Base-by-base conservation (phyloP, 2,888 invertebrate genomes). In the Carterocephalus palaemon region DNA sequence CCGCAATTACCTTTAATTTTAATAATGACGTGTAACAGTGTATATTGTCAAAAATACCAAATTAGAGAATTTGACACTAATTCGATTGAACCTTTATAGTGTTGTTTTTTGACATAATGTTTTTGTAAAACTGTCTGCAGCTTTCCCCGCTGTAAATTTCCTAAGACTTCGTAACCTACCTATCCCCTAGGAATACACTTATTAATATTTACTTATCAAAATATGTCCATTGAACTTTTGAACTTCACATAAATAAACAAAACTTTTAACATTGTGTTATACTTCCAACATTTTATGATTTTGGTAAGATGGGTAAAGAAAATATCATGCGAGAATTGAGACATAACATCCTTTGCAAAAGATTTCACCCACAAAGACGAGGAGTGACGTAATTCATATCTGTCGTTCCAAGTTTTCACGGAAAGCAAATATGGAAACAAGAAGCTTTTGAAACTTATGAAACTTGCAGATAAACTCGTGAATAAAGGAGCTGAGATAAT, bases 351-450 rank as follows among this genome's bases (percentile, higher is more conserved):
- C 17, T 37, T 26, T 37, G 37, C 24, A 26, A 37, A 26, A 26
- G 26, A 37, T 24, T 17, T 16, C 37, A 26, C 10, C 9, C 23
- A 26, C 37, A 26, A 36, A 23, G 23, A 36, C 36, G 12, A 26
- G 24, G 10, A 26, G 12, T 36, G 23, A 6, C 36, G 15, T 36
- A 24, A 36, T 24, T 36, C 13, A 36, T 24, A 24, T 34, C 22
- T 15, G 34, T 8, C 12, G 26, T 17, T n/a, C 26, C 26, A 37
- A 37, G 37, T 37, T 28, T 33, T 16, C 26, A 37, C 8, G 19
- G 26, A 37, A 26, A 37, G 17, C 17, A 37, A 37, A 37, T 12
- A 28, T 26, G 26, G 19, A 37, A 37, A 28, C 12, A 28, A 28
- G 19, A 37, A 17, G 13, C 10, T 33, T 33, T 26, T 10, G 13